Conservation (phyloP, 2,797 vertebrate species). For the Holocentrus rufus region DNA sequence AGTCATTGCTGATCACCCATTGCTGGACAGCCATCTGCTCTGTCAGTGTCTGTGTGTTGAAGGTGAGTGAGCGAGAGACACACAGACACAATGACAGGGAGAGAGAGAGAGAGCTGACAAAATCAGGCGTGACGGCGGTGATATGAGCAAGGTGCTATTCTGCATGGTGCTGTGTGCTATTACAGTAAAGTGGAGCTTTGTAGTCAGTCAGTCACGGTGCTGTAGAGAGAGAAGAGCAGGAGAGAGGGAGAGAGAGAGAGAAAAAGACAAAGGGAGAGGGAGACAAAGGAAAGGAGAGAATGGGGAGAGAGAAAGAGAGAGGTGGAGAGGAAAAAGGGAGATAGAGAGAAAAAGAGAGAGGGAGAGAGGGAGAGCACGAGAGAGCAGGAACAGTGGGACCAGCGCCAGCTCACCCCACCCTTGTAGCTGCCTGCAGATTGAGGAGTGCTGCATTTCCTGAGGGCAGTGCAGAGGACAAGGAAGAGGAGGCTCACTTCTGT, state of each 20-base stretch:
- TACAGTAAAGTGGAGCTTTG: constrained; percentile 55
- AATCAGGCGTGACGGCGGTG: constrained; percentile 36
- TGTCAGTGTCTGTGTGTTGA: not conserved
- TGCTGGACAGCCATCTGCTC: not conserved
- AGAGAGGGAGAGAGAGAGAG: constrained; percentile 41
- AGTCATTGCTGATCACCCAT: not conserved
- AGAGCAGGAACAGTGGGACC: constrained; percentile 67
- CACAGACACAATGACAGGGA: not conserved
- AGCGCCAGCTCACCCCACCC: constrained; percentile 82
- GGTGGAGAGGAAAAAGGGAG: not conserved
- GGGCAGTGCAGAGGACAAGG: constrained; percentile 81
- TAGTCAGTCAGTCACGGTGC: too few species aligned
- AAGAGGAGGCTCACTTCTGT: constrained; percentile 65
- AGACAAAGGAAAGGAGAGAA: constrained; percentile 22
- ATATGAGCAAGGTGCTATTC: constrained; percentile 40
- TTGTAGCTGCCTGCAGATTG: constrained; percentile 79
- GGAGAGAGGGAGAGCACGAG: constrained; percentile 25
- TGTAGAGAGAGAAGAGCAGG: constrained; percentile 24
- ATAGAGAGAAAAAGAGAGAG: constrained; percentile 10
- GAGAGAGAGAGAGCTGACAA: constrained; percentile 3
- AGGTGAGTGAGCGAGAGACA: not conserved
- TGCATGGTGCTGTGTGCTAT: constrained; percentile 43
- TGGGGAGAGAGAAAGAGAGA: too few species aligned
- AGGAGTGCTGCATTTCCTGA: constrained; percentile 82
- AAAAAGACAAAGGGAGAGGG: constrained; percentile 33